These are phyloP conservation scores for Lutjanus campechanus DNA, from an alignment of 2,797 vertebrate genomes.

Conservation along the genomic window DNA sequence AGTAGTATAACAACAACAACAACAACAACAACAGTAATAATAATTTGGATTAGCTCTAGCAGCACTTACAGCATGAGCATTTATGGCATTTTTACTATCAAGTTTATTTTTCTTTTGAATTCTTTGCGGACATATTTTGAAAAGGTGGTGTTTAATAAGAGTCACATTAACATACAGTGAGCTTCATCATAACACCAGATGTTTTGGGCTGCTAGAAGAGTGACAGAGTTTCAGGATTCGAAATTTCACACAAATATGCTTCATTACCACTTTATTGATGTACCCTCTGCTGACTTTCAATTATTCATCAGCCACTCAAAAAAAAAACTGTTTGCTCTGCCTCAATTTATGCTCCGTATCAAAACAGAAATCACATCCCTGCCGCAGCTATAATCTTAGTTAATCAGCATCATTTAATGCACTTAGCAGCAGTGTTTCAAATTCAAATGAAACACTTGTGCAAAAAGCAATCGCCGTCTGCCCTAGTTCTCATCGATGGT, in stretches of 20 bases:
- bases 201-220: constrained; percentile 42
- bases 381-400: constrained; percentile 81
- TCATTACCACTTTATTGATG: constrained; percentile 84
- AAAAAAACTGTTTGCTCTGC: constrained; percentile 77
- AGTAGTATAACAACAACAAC: not conserved
- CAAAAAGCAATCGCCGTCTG: constrained; percentile 68
- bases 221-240: constrained; percentile 64
- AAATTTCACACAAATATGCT: constrained; percentile 77
- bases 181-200: constrained; percentile 43
- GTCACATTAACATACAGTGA: constrained; percentile 26
- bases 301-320: constrained; percentile 81
- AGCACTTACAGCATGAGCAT: not conserved
- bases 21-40: not conserved
- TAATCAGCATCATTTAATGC: constrained; percentile 84
- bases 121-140: constrained; percentile 8
- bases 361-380: constrained; percentile 81
- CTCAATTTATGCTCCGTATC: constrained; percentile 76
- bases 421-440: constrained; percentile 80
- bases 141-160: constrained; percentile 28
- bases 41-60: not conserved
- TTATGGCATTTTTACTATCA: no score
- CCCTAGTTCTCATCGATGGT: constrained; percentile 76
- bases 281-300: constrained; percentile 83
- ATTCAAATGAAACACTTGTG: constrained; percentile 78
- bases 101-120: not conserved